Evolutionary conservation across 2,888 invertebrate species (phyloP).

Genomic region (Oscheius myriophilus): DNA sequence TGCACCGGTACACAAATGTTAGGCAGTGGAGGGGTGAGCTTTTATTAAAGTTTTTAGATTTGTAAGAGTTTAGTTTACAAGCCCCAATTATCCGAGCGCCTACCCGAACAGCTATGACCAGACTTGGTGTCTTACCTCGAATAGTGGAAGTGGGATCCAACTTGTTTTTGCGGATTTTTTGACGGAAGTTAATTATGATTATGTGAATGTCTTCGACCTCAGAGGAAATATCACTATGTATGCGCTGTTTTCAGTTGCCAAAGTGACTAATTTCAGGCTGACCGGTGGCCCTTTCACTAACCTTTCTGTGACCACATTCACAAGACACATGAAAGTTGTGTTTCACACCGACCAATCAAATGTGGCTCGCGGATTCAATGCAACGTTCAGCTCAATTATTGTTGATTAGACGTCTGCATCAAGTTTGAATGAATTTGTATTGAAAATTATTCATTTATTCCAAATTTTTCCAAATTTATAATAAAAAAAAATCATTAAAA

Average conservation of each 20-base stretch:
- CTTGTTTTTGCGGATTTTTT: neutral
- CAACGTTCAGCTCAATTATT: neutral
- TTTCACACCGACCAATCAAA: neutral
- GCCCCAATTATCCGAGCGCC: neutral
- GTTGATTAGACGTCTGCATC: too few relatives aligned
- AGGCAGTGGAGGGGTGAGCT: too few relatives aligned
- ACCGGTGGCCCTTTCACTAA: neutral
- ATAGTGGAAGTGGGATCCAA: too few relatives aligned
- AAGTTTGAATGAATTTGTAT: too few relatives aligned
- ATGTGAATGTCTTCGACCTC: constrained; percentile 6
- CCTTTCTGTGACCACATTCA: too few relatives aligned
- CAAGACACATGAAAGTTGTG: neutral
- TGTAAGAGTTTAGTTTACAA: constrained; percentile 6
- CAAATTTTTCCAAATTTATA: too few relatives aligned
- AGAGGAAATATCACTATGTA: too few relatives aligned
- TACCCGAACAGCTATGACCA: neutral
- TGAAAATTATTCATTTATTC: too few relatives aligned
- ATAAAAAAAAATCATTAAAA: too few relatives aligned
- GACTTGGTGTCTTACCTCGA: neutral
- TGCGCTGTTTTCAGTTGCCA: too few relatives aligned
- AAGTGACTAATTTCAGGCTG: neutral
- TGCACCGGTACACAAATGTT: too few relatives aligned
- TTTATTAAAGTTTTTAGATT: too few relatives aligned
- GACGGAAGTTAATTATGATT: neutral
- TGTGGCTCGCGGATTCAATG: neutral